A percentile compares a stretch with the other conserved stretches of the same genome.
phyloP scores from a whole-genome alignment of 2,113 vertebrate species.

The Takifugu bimaculatus region DNA sequence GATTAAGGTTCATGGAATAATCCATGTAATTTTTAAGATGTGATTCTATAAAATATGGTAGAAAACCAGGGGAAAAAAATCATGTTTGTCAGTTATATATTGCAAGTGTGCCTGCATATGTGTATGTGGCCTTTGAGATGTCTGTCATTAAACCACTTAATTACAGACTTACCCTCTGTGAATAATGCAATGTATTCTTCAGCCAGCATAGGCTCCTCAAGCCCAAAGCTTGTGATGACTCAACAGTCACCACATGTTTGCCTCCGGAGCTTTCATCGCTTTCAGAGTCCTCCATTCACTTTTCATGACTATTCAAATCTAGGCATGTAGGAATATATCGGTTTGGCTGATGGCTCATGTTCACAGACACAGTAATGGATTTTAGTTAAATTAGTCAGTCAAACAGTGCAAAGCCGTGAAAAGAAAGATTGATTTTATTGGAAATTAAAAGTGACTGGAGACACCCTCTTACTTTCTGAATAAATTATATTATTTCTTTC shows the following conservation, averaged over 20 bases:
- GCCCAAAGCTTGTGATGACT: conserved; percentile 31
- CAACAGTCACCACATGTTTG: conserved; percentile 38
- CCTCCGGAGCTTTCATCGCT: conserved; percentile 44
- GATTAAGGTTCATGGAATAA: conserved; percentile 7
- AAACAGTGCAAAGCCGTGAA: conserved; percentile 1
- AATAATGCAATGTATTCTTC: conserved; percentile 31
- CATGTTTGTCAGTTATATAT: no score
- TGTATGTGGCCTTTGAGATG: conserved; percentile 2
- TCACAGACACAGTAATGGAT: conserved; percentile 22
- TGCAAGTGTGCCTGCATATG: neutral
- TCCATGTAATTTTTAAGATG: neutral
- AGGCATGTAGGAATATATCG: neutral
- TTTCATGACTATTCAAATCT: neutral
- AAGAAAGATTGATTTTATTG: conserved; percentile 7
- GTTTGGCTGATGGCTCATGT: conserved; percentile 2
- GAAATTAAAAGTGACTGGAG: conserved; percentile 7
- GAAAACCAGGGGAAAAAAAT: no score
- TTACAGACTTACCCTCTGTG: conserved; percentile 33
- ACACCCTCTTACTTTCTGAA: neutral
- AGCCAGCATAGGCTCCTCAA: conserved; percentile 13
- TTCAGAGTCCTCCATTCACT: conserved; percentile 16
- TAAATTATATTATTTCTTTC: neutral
- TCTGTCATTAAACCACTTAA: conserved; percentile 29
- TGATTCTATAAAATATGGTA: no score
- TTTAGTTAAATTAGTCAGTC: conserved; percentile 18